Base-by-base conservation (phyloP, 2,888 invertebrate genomes). In the Parthenolecanium corni region DNA sequence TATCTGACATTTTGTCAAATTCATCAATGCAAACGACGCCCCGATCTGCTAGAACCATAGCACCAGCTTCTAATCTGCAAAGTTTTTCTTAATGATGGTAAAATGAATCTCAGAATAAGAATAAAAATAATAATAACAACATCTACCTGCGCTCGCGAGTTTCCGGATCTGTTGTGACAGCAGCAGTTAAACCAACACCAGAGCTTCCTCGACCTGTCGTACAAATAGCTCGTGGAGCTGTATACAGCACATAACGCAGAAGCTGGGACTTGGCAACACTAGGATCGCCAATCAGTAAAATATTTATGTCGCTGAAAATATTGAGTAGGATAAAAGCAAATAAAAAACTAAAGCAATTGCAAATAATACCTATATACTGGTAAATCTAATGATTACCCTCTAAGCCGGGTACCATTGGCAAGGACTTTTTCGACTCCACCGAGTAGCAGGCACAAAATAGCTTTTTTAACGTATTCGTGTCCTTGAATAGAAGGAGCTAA, bases 1-100 rank as follows among this genome's bases (percentile, higher is more conserved):
- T 88, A 75, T 98, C 98, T 0, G 94, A 93, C 97, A 98, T 98
- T 78, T 95, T 92, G 77, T 98, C 98, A 75, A 98, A 98, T 77
- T 98, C 98, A 75, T 98, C 94, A 68, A 83, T 83, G 73, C 97
- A 98, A 52, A 98, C 97, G 52, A 97, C 89, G 24, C 97, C 97
- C 65, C 97, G 82, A 77, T 98, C 98, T 0, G 96, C 98, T 40
- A 98, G 75, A n/a, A 98, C 98, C 98, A 98, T 98, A 63, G 98
- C 98, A 67, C 98, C 98, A 0, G 97, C 98, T 76, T 97, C 96
- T 64, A 97, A 73, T 40, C 93, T 81, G 69, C 47, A 64, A 3
- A 40, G 0, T 23, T n/a, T n/a, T n/a, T n/a, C 16, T n/a, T 6
- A 24, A 23, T 6, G 11, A 14, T 9, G 16, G 16, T 14, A 49